Evolutionary conservation across 2,113 vertebrate species (phyloP).

Genomic region (Ursus arctos): DNA sequence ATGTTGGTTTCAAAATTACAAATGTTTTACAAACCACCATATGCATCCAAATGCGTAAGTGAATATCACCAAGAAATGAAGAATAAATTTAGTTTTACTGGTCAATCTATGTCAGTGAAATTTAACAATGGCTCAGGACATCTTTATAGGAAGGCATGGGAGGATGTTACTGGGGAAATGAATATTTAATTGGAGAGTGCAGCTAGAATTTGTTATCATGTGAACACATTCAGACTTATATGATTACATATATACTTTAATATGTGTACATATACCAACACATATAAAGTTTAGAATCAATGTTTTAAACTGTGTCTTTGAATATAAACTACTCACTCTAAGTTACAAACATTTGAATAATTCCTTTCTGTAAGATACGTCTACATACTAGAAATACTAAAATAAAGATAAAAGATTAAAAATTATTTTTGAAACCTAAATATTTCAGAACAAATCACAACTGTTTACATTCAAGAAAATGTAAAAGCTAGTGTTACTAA

Average conservation of each 20-base stretch:
- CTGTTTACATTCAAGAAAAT: background rate
- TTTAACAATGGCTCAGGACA: background rate
- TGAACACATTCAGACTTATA: background rate
- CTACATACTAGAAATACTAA: background rate
- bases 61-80: conserved; percentile 13
- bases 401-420: background rate
- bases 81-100: background rate
- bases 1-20: conserved; percentile 29
- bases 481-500: background rate
- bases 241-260: background rate
- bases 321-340: background rate
- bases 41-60: background rate
- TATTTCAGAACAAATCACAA: background rate
- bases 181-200: background rate
- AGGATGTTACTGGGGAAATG: background rate
- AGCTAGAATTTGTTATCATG: background rate
- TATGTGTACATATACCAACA: background rate
- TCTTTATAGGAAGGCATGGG: background rate
- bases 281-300: background rate
- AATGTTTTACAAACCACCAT: background rate
- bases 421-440: background rate
- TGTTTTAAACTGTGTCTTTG: background rate
- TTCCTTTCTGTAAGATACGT: background rate
- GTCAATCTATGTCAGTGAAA: background rate
- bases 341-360: background rate